Evolutionary conservation across 2,888 invertebrate genomes (phyloP).

Genomic region (Polyommatus icarus): DNA sequence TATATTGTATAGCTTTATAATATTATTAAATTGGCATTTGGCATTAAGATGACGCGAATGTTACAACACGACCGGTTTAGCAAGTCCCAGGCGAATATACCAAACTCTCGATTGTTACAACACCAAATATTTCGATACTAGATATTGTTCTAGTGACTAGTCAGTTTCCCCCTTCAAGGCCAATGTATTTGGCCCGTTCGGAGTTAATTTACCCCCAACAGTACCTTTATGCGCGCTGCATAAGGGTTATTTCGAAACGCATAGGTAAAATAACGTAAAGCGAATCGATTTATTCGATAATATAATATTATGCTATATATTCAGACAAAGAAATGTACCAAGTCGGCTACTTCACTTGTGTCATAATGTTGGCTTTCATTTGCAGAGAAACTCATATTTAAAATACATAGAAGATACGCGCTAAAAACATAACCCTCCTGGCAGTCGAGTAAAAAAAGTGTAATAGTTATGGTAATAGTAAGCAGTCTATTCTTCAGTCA

Average conservation of each 20-base stretch:
- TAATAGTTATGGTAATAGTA: too few species aligned
- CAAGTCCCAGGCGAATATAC: slow-evolving; percentile 22
- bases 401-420: too few species aligned
- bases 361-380: too few species aligned
- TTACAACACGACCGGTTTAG: slow-evolving; percentile 25
- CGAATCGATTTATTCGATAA: neutral
- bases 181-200: neutral
- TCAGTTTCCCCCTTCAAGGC: slow-evolving; percentile 17
- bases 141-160: slow-evolving; percentile 15
- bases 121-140: slow-evolving; percentile 26
- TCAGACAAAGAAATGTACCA: neutral
- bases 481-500: too few species aligned
- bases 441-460: too few species aligned
- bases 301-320: neutral
- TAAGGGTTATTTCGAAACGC: neutral
- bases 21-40: neutral
- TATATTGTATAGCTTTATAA: neutral
- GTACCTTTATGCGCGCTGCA: neutral
- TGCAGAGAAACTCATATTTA: too few species aligned
- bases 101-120: slow-evolving; percentile 24
- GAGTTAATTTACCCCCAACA: neutral
- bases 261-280: neutral
- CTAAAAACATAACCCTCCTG: too few species aligned
- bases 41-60: slow-evolving; percentile 29
- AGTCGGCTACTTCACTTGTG: neutral